Conservation (phyloP, 2,113 vertebrate genomes). For the Cromileptes altivelis region DNA sequence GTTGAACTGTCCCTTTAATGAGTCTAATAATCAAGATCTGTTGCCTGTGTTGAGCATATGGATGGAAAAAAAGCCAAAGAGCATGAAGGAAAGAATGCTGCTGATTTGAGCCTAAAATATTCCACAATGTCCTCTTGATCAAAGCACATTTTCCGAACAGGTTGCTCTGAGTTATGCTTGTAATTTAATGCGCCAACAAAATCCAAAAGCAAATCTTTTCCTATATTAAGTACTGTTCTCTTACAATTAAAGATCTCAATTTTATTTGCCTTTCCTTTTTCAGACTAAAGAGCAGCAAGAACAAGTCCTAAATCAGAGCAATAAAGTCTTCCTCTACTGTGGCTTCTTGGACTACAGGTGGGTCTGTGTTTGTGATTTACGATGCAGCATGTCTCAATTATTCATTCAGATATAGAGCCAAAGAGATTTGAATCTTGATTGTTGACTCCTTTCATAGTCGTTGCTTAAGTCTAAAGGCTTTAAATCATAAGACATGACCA, state of each 20-base stretch:
- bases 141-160: slow-evolving; percentile 37
- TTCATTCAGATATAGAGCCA: slow-evolving; percentile 34
- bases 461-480: slow-evolving; percentile 9
- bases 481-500: slow-evolving; percentile 34
- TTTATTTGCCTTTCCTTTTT: slow-evolving; percentile 57
- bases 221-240: slow-evolving; percentile 17
- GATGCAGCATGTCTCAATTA: slow-evolving; percentile 28
- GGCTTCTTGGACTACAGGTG: slow-evolving; percentile 97
- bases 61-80: slow-evolving; percentile 23
- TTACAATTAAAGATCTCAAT: neutral
- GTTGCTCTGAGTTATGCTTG: slow-evolving; percentile 28
- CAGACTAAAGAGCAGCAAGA: slow-evolving; percentile 88
- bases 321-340: slow-evolving; percentile 91
- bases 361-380: slow-evolving; percentile 38
- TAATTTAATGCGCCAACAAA: slow-evolving; percentile 1
- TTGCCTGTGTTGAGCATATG: slow-evolving; percentile 17
- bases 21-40: neutral
- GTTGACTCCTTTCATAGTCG: slow-evolving; percentile 6
- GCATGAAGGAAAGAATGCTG: slow-evolving; percentile 12
- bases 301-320: slow-evolving; percentile 87
- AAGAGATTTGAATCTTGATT: slow-evolving; percentile 35
- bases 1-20: too few species aligned
- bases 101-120: slow-evolving; percentile 18
- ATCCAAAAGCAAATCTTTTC: slow-evolving; percentile 22
- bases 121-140: slow-evolving; percentile 20